A percentile compares a stretch with the other conserved stretches of the same genome.
These are phyloP conservation scores for Chironomus tentans DNA, from an alignment of 2,888 invertebrate species.

Conservation along the genomic window DNA sequence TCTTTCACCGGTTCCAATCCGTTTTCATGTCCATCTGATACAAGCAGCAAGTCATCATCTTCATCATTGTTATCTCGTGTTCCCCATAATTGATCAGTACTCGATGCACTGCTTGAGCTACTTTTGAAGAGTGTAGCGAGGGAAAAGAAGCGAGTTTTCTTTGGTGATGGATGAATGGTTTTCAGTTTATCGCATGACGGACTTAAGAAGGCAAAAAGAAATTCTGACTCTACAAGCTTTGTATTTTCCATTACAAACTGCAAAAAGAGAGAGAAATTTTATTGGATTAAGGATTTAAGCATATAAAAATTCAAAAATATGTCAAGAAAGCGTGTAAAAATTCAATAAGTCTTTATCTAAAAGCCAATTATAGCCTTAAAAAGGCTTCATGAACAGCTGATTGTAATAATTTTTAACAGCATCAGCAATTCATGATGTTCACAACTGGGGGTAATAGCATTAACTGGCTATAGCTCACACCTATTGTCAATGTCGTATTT, in stretches of 20 bases:
- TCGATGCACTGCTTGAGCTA: conserved; percentile 39
- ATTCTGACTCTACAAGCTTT: conserved; percentile 77
- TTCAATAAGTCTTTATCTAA: background rate
- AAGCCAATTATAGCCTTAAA: no score
- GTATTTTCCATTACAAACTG: conserved; percentile 83
- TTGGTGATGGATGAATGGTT: conserved; percentile 60
- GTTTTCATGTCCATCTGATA: conserved; percentile 57
- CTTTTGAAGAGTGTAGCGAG: conserved; percentile 79
- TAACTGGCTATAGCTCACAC: no score
- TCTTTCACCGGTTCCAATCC: conserved; percentile 36
- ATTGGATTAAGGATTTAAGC: background rate
- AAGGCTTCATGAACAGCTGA: background rate
- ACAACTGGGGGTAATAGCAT: no score
- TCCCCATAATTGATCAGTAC: conserved; percentile 43
- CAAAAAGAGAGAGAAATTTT: conserved; percentile 7
- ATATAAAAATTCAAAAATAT: background rate
- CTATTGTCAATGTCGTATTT: no score
- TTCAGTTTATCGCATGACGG: conserved; percentile 85
- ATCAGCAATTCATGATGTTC: no score
- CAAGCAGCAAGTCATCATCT: conserved; percentile 72
- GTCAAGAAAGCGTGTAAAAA: no score
- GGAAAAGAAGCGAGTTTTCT: conserved; percentile 68
- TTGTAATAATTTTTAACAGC: background rate
- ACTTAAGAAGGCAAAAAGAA: conserved; percentile 82
- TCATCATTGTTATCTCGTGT: conserved; percentile 54